phyloP scores from a whole-genome alignment of 2,797 vertebrate species.

The Cirrhinus molitorella region DNA sequence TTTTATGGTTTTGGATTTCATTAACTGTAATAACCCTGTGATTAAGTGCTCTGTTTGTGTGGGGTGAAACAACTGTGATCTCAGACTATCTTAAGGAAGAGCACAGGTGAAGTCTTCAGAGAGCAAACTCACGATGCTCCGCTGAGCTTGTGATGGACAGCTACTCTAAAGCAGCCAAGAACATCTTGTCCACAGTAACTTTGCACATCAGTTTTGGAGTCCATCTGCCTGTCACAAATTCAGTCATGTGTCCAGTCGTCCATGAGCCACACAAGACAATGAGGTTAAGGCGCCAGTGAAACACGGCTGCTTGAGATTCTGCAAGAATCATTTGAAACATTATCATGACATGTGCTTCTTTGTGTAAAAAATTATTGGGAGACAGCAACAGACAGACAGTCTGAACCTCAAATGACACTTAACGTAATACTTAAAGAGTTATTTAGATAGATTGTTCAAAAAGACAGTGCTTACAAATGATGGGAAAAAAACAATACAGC shows the following conservation, averaged over 20 bases:
- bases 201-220: slow-evolving; percentile 5
- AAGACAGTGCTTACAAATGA: too few relatives aligned
- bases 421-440: too few relatives aligned
- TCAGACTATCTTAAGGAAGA: not conserved
- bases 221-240: not conserved
- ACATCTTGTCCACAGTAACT: slow-evolving; percentile 27
- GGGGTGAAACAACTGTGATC: not conserved
- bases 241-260: slow-evolving; percentile 1
- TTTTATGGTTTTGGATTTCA: not conserved
- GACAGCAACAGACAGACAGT: slow-evolving; percentile 1
- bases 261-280: not conserved
- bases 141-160: slow-evolving; percentile 30
- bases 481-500: too few relatives aligned
- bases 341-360: not conserved
- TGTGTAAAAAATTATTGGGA: not conserved
- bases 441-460: too few relatives aligned
- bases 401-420: not conserved
- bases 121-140: slow-evolving; percentile 5
- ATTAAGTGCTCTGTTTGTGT: not conserved
- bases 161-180: not conserved
- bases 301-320: not conserved
- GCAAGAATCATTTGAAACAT: slow-evolving; percentile 1
- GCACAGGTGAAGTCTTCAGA: slow-evolving; percentile 18
- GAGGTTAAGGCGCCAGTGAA: not conserved
- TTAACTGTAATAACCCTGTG: not conserved